Evolutionary conservation across 2,888 invertebrate genomes (phyloP).

Genomic region (Thalpophila matura): DNA sequence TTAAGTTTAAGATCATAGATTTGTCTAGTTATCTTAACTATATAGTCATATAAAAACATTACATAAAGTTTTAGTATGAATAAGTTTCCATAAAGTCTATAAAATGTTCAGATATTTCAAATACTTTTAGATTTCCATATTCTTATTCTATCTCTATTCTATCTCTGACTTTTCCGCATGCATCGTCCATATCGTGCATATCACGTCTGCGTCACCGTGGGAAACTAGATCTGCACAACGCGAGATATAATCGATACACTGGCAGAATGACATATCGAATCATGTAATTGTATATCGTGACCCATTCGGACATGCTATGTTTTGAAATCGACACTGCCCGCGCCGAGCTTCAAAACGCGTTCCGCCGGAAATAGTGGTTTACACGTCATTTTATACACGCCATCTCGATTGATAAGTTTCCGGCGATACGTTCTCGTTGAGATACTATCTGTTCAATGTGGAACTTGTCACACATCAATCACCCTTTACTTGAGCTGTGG

Average conservation of each 20-base stretch:
- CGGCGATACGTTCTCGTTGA: conserved; percentile 63
- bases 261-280: conserved; percentile 75
- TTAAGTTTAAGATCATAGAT: background rate
- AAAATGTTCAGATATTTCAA: conserved; percentile 7
- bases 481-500: conserved; percentile 33
- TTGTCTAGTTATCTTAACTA: background rate
- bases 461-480: conserved; percentile 62
- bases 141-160: too few species aligned
- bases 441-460: conserved; percentile 62
- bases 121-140: conserved; percentile 22
- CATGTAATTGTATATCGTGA: conserved; percentile 72
- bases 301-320: conserved; percentile 68
- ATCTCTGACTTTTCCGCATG: conserved; percentile 49
- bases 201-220: conserved; percentile 68
- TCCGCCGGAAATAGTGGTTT: conserved; percentile 74
- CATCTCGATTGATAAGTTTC: conserved; percentile 74
- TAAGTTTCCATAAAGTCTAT: background rate
- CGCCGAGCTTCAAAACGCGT: conserved; percentile 57
- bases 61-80: background rate
- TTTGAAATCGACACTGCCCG: conserved; percentile 68
- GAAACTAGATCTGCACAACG: conserved; percentile 71
- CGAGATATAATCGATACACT: conserved; percentile 72
- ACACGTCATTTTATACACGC: conserved; percentile 70
- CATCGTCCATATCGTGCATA: conserved; percentile 35
- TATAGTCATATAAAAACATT: background rate